Conservation (phyloP, 2,888 invertebrate species). For the Pterostichus madidus region DNA sequence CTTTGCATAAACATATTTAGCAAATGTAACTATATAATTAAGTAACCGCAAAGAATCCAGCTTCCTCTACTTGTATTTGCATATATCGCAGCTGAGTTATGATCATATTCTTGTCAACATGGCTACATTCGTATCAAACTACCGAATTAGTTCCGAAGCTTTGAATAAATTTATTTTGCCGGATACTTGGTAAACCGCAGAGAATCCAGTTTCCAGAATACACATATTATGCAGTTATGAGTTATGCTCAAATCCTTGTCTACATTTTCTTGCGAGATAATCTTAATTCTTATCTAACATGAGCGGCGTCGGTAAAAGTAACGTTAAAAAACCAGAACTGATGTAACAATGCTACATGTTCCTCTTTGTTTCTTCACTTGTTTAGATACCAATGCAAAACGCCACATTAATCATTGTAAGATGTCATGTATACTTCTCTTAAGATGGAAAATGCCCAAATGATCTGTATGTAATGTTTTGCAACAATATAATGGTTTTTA, state of each 20-base stretch:
- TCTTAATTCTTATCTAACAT: slow-evolving; percentile 48
- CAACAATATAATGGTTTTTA: not conserved
- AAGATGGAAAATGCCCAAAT: slow-evolving; percentile 5
- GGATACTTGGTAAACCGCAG: not conserved
- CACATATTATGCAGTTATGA: not conserved
- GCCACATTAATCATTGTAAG: slow-evolving; percentile 38
- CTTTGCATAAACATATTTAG: too few relatives aligned
- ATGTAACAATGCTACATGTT: slow-evolving; percentile 49
- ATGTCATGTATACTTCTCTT: not conserved
- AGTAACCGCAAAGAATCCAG: too few relatives aligned
- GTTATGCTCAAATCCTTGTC: slow-evolving; percentile 4
- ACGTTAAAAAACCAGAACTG: slow-evolving; percentile 42
- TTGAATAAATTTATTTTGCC: too few relatives aligned
- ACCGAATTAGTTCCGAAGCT: too few relatives aligned
- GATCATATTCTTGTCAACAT: too few relatives aligned
- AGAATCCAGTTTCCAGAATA: slow-evolving; percentile 11
- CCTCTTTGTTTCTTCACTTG: slow-evolving; percentile 26
- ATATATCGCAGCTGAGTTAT: too few relatives aligned
- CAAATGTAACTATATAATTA: too few relatives aligned
- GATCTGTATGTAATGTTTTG: not conserved
- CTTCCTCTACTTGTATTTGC: too few relatives aligned
- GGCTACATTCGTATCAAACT: too few relatives aligned
- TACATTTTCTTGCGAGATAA: slow-evolving; percentile 27
- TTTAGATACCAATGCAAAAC: slow-evolving; percentile 35
- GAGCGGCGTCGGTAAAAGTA: slow-evolving; percentile 41